These are phyloP conservation scores for Caenorhabditis virilis DNA, from an alignment of 2,888 invertebrate species.

Conservation along the genomic window DNA sequence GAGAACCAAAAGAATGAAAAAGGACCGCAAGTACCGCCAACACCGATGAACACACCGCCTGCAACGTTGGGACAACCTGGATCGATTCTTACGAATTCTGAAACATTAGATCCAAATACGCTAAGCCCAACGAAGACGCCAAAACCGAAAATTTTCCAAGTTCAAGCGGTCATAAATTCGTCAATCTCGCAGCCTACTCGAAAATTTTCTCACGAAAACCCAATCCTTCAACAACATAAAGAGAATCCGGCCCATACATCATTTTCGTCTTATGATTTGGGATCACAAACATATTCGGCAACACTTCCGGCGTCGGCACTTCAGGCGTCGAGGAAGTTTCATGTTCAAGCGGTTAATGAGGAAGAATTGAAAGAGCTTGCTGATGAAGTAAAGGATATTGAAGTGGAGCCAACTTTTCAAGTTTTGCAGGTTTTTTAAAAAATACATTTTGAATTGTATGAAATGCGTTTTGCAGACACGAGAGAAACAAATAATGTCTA, in stretches of 20 bases:
- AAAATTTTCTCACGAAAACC: conserved; percentile 7
- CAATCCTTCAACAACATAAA: neutral
- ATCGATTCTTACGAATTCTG: neutral
- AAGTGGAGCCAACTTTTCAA: neutral
- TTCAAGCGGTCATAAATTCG: conserved; percentile 3
- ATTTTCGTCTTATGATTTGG: neutral
- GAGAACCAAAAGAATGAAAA: conserved; percentile 6
- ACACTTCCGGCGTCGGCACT: conserved; percentile 4
- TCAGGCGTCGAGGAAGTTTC: conserved; percentile 5
- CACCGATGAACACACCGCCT: conserved; percentile 40
- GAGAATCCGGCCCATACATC: neutral
- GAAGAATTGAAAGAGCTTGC: neutral
- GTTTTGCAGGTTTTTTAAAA: no score
- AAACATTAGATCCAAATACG: neutral
- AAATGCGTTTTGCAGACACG: no score
- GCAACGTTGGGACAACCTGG: conserved; percentile 8
- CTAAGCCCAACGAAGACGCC: neutral
- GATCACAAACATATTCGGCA: conserved; percentile 3
- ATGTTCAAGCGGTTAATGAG: conserved; percentile 4
- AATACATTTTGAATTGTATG: no score
- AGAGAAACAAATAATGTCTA: no score
- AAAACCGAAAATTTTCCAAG: conserved; percentile 7
- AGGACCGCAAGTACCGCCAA: conserved; percentile 27
- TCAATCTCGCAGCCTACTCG: conserved; percentile 3
- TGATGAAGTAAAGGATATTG: neutral